phyloP scores from a whole-genome alignment of 2,797 vertebrate species.

The Scolopax rusticola region DNA sequence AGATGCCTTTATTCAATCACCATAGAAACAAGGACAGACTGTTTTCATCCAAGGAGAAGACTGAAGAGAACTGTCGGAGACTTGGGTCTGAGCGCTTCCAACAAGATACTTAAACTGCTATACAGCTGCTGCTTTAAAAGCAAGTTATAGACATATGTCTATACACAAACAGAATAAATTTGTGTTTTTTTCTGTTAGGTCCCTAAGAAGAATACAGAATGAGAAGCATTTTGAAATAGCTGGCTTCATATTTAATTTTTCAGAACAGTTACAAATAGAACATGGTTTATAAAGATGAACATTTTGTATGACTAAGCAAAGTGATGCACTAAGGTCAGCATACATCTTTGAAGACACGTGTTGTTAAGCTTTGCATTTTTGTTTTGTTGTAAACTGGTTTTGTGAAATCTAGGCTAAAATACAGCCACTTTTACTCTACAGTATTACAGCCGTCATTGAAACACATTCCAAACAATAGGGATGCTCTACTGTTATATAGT shows the following conservation, averaged over 20 bases:
- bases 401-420: constrained; percentile 10
- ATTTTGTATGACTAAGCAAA: background rate
- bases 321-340: background rate
- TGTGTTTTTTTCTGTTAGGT: background rate
- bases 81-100: background rate
- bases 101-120: background rate
- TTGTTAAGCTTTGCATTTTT: background rate
- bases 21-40: background rate
- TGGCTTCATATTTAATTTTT: background rate
- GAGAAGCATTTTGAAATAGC: background rate
- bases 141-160: background rate
- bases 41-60: background rate
- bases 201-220: background rate
- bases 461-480: constrained; percentile 57
- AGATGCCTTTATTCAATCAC: background rate
- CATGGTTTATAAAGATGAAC: background rate
- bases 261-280: background rate
- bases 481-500: constrained; percentile 41
- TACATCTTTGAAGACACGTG: background rate
- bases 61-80: background rate
- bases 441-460: constrained; percentile 2
- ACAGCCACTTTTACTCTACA: constrained; percentile 9
- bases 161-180: background rate
- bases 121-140: background rate
- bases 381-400: background rate